Conservation (phyloP, 2,888 invertebrate genomes). For the Coenonympha arcania region DNA sequence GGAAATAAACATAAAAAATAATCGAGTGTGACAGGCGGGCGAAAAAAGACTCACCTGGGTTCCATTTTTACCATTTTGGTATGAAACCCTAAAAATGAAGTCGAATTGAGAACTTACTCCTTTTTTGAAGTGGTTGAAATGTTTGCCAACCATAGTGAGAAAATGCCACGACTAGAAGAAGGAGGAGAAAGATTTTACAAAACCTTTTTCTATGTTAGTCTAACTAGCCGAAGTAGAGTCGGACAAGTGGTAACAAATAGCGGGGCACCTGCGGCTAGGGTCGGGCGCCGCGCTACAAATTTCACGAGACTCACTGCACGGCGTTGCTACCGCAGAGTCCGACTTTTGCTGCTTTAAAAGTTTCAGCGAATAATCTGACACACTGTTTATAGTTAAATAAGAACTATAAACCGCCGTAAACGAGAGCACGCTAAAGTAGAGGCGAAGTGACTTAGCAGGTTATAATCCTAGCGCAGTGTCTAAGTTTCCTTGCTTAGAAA, state of each 20-base stretch:
- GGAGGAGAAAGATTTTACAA: background rate
- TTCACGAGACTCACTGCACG: background rate
- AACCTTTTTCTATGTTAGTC: background rate
- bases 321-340: background rate
- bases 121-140: too few relatives aligned
- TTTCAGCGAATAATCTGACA: slow-evolving; percentile 3
- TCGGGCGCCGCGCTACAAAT: background rate
- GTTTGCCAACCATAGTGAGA: too few relatives aligned
- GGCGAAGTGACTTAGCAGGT: background rate
- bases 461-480: background rate
- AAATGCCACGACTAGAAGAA: background rate
- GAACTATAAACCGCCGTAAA: background rate
- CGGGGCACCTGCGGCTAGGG: slow-evolving; percentile 25
- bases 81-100: too few relatives aligned
- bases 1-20: too few relatives aligned
- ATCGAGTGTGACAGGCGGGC: too few relatives aligned
- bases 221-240: slow-evolving; percentile 25
- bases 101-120: too few relatives aligned
- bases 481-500: too few relatives aligned
- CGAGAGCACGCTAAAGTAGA: background rate
- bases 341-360: slow-evolving; percentile 1
- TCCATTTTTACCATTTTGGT: too few relatives aligned
- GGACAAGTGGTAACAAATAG: slow-evolving; percentile 28
- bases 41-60: too few relatives aligned
- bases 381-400: background rate